phyloP scores from a whole-genome alignment of 2,113 vertebrate species.

The Osmerus mordax region DNA sequence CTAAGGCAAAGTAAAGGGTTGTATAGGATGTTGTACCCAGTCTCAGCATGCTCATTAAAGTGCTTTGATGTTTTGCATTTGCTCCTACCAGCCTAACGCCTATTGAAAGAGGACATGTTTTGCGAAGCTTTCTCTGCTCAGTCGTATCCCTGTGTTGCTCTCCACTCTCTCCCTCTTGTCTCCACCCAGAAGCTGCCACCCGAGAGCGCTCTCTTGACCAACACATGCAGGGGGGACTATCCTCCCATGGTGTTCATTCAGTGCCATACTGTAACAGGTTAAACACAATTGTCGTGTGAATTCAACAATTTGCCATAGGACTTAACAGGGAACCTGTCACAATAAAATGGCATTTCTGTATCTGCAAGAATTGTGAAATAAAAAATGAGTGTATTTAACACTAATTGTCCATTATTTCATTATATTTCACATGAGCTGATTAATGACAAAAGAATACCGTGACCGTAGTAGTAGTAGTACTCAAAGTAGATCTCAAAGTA shows the following conservation, averaged over 20 bases:
- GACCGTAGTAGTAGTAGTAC: too few species aligned
- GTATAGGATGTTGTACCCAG: not conserved
- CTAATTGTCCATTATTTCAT: too few species aligned
- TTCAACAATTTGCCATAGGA: not conserved
- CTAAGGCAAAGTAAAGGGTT: not conserved
- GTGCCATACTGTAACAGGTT: not conserved
- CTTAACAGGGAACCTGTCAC: not conserved
- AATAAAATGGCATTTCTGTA: not conserved
- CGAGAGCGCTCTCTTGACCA: constrained; percentile 38
- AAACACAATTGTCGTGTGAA: not conserved
- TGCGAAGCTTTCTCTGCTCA: constrained; percentile 18
- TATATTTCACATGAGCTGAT: too few species aligned
- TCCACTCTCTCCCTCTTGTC: constrained; percentile 37
- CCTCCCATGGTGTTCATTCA: constrained; percentile 64
- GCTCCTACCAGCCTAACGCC: not conserved
- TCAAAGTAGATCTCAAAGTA: too few species aligned
- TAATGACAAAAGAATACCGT: too few species aligned
- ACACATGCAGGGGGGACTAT: constrained; percentile 49
- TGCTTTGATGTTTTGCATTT: constrained; percentile 5
- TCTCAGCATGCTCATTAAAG: constrained; percentile 4
- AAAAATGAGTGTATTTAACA: too few species aligned
- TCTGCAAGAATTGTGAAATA: too few species aligned
- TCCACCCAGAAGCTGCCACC: constrained; percentile 72
- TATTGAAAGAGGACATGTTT: constrained; percentile 39
- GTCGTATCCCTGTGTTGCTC: not conserved